A percentile compares a stretch with the other conserved stretches of the same genome.
These are phyloP conservation scores for Platorchestia sp. DNA, from an alignment of 1,140 invertebrate species.

Conservation along the genomic window DNA sequence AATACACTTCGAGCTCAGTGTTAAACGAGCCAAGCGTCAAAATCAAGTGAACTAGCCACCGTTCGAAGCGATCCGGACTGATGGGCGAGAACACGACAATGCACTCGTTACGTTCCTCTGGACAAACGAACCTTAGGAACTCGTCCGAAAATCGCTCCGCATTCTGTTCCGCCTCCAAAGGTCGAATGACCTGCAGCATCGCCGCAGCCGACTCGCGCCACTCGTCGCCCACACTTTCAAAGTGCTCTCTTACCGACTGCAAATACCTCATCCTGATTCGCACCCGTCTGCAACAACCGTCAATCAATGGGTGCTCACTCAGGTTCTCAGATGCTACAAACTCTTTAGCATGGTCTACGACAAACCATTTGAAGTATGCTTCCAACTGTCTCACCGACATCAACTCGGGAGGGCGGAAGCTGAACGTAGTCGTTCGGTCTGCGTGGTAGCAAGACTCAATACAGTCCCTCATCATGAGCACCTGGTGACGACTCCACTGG, in stretches of 20 bases:
- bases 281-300: not conserved
- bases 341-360: not conserved
- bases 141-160: not conserved
- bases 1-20: not conserved
- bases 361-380: not conserved
- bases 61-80: not conserved
- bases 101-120: not conserved
- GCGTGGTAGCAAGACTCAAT: not conserved
- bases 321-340: not conserved
- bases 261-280: not conserved
- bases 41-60: not conserved
- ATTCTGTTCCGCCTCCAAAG: not conserved
- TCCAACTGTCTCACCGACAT: not conserved
- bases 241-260: not conserved
- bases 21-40: not conserved
- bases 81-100: not conserved
- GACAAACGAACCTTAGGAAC: not conserved
- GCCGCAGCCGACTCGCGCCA: not conserved
- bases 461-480: not conserved
- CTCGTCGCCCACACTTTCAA: not conserved
- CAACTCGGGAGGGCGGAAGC: not conserved
- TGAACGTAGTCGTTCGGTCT: not conserved
- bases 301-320: not conserved
- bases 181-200: not conserved
- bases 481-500: not conserved